phyloP scores from a whole-genome alignment of 2,888 invertebrate genomes.

The Hyposoter didymator region DNA sequence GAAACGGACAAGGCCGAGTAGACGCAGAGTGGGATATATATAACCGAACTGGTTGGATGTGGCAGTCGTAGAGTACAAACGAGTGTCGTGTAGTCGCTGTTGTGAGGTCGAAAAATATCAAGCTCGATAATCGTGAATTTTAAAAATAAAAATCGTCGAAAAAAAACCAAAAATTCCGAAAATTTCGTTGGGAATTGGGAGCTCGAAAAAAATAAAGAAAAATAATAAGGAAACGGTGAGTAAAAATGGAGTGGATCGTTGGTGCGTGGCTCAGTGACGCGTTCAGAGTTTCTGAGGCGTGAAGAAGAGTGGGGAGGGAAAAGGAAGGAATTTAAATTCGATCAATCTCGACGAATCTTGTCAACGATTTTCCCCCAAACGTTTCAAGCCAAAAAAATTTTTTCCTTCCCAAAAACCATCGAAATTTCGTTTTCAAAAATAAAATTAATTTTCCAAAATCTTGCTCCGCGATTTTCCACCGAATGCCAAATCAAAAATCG shows the following conservation, averaged over 20 bases:
- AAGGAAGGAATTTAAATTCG: constrained; percentile 12
- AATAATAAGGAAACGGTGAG: constrained; percentile 31
- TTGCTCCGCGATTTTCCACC: background rate
- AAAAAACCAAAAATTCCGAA: background rate
- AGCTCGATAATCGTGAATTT: background rate
- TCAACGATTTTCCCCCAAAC: too few species aligned
- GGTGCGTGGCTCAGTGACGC: constrained; percentile 28
- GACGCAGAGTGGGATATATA: constrained; percentile 58
- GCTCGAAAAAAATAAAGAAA: background rate
- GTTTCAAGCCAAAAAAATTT: background rate
- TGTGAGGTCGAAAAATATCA: background rate
- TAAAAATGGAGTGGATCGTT: background rate
- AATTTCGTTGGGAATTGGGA: background rate
- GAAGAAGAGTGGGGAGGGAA: background rate
- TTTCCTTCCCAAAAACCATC: background rate
- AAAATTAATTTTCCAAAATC: background rate
- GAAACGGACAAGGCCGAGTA: constrained; percentile 57
- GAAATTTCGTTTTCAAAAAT: background rate
- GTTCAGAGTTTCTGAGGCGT: background rate
- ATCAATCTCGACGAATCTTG: background rate
- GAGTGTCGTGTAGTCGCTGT: constrained; percentile 35
- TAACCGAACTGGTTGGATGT: constrained; percentile 55
- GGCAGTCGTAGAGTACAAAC: constrained; percentile 42
- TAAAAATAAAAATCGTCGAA: background rate
- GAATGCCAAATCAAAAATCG: background rate